Conservation (phyloP, 2,113 vertebrate genomes). For the Polypterus bichir region DNA sequence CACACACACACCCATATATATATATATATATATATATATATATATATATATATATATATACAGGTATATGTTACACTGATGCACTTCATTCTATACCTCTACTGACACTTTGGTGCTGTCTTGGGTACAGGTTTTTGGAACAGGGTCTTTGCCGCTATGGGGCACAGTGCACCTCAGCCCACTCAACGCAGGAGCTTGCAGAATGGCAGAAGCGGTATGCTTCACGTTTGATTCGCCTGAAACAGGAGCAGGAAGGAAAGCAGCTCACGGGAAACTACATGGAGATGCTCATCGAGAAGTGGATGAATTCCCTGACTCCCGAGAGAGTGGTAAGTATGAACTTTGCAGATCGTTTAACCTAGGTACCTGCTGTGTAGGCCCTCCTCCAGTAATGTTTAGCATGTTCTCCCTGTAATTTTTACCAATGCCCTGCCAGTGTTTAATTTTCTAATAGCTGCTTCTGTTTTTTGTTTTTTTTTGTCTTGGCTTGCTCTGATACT, state of each 20-base stretch:
- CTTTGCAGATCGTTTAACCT: background rate
- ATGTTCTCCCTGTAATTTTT: too few relatives aligned
- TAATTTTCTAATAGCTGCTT: too few relatives aligned
- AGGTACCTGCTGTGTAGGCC: background rate
- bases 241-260: conserved; percentile 91
- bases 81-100: too few relatives aligned
- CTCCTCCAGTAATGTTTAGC: too few relatives aligned
- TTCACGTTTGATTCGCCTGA: conserved; percentile 80
- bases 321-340: conserved; percentile 79
- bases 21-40: too few relatives aligned
- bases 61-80: too few relatives aligned
- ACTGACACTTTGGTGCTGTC: background rate
- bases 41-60: too few relatives aligned
- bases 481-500: background rate
- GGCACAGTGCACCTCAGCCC: conserved; percentile 94
- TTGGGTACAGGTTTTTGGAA: conserved; percentile 74
- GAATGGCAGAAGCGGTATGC: conserved; percentile 96
- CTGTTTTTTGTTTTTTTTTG: too few relatives aligned
- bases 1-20: too few relatives aligned
- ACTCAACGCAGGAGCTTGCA: conserved; percentile 91
- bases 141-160: conserved; percentile 93
- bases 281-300: conserved; percentile 95
- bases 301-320: conserved; percentile 95
- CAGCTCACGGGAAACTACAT: conserved; percentile 92
- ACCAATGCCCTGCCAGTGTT: too few relatives aligned